Evolutionary conservation across 2,113 vertebrate species (phyloP), one percentile per base, ranked within the genome.

Genomic region (Poeciliopsis retropinna): DNA sequence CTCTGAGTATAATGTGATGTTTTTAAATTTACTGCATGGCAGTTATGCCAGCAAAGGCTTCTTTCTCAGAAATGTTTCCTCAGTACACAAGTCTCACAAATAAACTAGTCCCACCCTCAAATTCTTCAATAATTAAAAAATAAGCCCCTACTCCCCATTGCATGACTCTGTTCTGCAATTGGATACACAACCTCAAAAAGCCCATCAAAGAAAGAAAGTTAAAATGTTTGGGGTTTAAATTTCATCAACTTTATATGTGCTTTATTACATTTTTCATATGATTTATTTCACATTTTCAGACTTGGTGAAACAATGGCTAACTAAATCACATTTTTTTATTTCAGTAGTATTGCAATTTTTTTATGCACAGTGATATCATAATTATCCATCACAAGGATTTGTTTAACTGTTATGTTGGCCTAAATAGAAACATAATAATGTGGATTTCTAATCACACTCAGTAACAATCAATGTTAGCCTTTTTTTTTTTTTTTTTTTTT

Each of bases 111-210:
- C 82, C 89, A 87, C 79, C 79, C 86, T 81, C 76, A 92, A 93
- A 94, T 92, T 92, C 90, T 83, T 65, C 70, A 73, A 86, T 94
- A 92, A 93, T 94, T 92, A 93, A 93, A 93, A 92, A 93, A 87
- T 82, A 92, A 92, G 87, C 83, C 81, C 41, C 67, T 31, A 74
- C 71, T 85, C 78, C 73, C 84, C 73, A 91, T 81, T 78, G 84
- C 81, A 83, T 76, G 67, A 81, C 75, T 73, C 39, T 78, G 76
- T 82, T 71, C 84, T 82, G 65, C 32, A 61, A 60, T 73, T 66
- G 67, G 78, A 74, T 86, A 62, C 78, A 71, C 62, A 69, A 72
- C 83, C 78, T 78, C 84, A 11, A 74, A 78, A 27, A 70, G 71
- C 79, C 70, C 37, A 61, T 0, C 27, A 31, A 67, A 32, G 22